A percentile compares a stretch with the other conserved stretches of the same genome.
phyloP scores from a whole-genome alignment of 1,140 invertebrate species.

The Hormaphis cornu region DNA sequence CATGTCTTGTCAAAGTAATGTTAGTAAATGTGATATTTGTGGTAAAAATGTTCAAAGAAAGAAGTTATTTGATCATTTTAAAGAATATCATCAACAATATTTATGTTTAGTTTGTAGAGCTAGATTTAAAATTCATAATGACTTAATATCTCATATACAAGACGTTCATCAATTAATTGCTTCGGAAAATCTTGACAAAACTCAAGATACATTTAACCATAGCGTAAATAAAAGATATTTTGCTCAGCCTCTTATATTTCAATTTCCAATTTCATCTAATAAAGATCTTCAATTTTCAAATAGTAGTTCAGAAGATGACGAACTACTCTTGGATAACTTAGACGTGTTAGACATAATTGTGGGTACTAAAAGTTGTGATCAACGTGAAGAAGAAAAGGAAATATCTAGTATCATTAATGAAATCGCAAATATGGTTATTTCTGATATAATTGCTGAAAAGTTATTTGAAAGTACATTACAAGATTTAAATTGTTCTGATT shows the following conservation, averaged over 20 bases:
- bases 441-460: not conserved
- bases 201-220: slow-evolving; percentile 13
- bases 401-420: not conserved
- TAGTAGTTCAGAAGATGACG: slow-evolving; percentile 29
- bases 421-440: not conserved
- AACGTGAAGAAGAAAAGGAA: not conserved
- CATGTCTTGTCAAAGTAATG: not conserved
- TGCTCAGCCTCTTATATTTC: not conserved
- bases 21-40: slow-evolving; percentile 28
- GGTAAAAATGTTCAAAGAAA: slow-evolving; percentile 17
- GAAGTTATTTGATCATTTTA: slow-evolving; percentile 20
- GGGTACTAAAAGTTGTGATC: slow-evolving; percentile 5
- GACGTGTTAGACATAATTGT: slow-evolving; percentile 16
- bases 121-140: slow-evolving; percentile 24
- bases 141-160: slow-evolving; percentile 18
- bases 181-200: slow-evolving; percentile 14
- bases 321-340: slow-evolving; percentile 12
- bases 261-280: slow-evolving; percentile 10
- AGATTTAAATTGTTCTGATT: slow-evolving; percentile 24
- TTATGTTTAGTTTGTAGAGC: slow-evolving; percentile 21
- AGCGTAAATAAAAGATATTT: slow-evolving; percentile 21
- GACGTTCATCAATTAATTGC: slow-evolving; percentile 24
- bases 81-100: slow-evolving; percentile 9
- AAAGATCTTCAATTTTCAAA: not conserved
- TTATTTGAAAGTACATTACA: slow-evolving; percentile 13